These are phyloP conservation scores for Rhysida immarginata DNA, from an alignment of 1,140 invertebrate genomes.

Conservation along the genomic window DNA sequence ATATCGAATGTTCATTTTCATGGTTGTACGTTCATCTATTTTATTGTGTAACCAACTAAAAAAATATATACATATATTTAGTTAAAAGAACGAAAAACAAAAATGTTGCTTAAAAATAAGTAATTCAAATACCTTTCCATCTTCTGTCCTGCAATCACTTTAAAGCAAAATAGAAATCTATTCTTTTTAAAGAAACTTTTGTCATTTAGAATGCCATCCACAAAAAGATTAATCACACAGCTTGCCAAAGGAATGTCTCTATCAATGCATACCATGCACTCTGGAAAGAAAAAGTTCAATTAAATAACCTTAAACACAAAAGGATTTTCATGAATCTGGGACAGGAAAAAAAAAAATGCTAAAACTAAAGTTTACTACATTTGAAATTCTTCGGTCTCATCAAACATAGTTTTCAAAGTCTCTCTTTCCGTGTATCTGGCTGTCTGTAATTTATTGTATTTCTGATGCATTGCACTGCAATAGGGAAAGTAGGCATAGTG, in stretches of 20 bases:
- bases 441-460: no score
- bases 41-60: slow-evolving; percentile 19
- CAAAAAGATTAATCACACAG: slow-evolving; percentile 15
- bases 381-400: no score
- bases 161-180: slow-evolving; percentile 11
- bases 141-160: slow-evolving; percentile 14
- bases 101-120: slow-evolving; percentile 7
- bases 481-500: no score
- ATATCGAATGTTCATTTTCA: slow-evolving; percentile 13
- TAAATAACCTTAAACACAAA: no score
- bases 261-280: neutral
- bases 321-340: no score
- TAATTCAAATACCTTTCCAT: slow-evolving; percentile 17
- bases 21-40: slow-evolving; percentile 9
- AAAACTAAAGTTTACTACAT: no score
- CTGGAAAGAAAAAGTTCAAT: neutral
- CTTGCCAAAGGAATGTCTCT: slow-evolving; percentile 12
- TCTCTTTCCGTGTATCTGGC: no score
- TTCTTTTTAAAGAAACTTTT: slow-evolving; percentile 16
- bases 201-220: slow-evolving; percentile 15
- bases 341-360: no score
- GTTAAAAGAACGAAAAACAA: neutral
- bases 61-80: neutral
- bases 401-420: no score
- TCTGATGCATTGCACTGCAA: no score